Base-by-base conservation (phyloP, 2,113 vertebrate genomes). In the Paradisaea rubra region DNA sequence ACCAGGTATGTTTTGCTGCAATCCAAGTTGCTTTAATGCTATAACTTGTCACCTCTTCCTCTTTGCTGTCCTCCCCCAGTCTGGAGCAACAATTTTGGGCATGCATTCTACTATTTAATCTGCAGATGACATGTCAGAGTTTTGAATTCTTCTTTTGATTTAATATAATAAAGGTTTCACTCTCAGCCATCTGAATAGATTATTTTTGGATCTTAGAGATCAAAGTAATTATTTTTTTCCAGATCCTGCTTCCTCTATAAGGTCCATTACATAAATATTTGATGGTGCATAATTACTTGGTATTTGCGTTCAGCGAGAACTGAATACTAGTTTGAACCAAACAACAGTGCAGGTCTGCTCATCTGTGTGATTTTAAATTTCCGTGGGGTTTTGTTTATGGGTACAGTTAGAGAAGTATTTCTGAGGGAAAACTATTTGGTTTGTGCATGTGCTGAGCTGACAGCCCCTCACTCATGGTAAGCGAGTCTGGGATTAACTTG, bases 181-280 rank as follows among this genome's bases (percentile, higher is more conserved):
- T 72, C 41, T 60, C 39, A 56, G 15, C 12, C 20, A 37, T 71
- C 22, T 60, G 33, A 92, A 63, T 13, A 72, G n/a, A 72, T 53
- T 66, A n/a, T 73, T 91, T 91, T 84, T 78, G 50, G 23, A 50
- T 89, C 8, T 86, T 22, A 17, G 52, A 63, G 39, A 60, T 87
- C 11, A 59, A 63, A 83, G 11, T 14, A 54, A 50, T 86, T 86
- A 7, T 88, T 79, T 86, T 87, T 88, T 56, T 28, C 56, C 72
- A 70, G 47, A 41, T 78, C 11, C 15, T 63, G 9, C 22, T 92
- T 37, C 35, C 6, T 86, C 33, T 78, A 0, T 73, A 91, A 81
- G 27, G 56, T 84, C 60, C 23, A 39, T 89, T 81, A 74, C 39
- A 53, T 65, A 81, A 91, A 81, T 79, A 89, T 61, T 92, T 91